Evolutionary conservation across 2,797 vertebrate genomes (phyloP).

Genomic region (Macropodus opercularis): DNA sequence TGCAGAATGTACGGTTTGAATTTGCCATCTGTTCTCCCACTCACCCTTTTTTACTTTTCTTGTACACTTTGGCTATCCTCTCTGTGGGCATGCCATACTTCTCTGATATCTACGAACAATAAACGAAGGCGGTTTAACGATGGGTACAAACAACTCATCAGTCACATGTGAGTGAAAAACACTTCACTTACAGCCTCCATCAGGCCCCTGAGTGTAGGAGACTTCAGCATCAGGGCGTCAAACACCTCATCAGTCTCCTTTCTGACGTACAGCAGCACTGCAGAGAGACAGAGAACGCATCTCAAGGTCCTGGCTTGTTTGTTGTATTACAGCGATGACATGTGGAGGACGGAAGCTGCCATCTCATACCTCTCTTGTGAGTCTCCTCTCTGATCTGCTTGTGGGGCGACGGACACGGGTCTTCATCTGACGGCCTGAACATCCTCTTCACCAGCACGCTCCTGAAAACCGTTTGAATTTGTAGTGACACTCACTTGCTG

Average conservation of each 20-base stretch:
- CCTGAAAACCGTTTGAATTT: conserved; percentile 61
- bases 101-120: conserved; percentile 87
- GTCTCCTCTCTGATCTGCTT: conserved; percentile 94
- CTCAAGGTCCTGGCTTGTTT: conserved; percentile 4
- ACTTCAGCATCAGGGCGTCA: conserved; percentile 97
- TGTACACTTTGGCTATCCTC: conserved; percentile 96
- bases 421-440: conserved; percentile 91
- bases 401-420: conserved; percentile 86
- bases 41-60: conserved; percentile 99
- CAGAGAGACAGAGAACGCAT: no score
- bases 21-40: background rate
- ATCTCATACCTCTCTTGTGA: conserved; percentile 87
- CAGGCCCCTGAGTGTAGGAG: conserved; percentile 93
- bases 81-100: conserved; percentile 93
- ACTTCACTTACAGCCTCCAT: conserved; percentile 93
- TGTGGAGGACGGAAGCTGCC: conserved; percentile 56
- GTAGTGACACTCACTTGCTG: background rate
- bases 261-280: conserved; percentile 96
- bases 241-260: conserved; percentile 97
- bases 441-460: conserved; percentile 93
- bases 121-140: conserved; percentile 6
- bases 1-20: background rate
- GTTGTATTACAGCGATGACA: no score
- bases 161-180: background rate
- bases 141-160: background rate